Conservation (phyloP, 2,797 vertebrate genomes). For the Hephaestus fuliginosus region DNA sequence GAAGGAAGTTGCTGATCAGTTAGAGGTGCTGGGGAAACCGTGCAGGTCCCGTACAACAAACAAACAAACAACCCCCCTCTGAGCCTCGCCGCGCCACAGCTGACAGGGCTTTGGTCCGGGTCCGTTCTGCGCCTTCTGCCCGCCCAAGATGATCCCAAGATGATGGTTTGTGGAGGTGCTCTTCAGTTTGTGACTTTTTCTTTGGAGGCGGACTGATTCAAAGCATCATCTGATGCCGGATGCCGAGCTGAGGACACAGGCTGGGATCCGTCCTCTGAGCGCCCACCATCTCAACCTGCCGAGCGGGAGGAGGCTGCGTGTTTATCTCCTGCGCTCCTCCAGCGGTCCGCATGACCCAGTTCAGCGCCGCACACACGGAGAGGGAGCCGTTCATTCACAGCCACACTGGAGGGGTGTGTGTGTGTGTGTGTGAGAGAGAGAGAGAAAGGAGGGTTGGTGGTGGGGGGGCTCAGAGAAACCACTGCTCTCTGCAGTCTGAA, state of each 20-base stretch:
- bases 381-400: slow-evolving; percentile 71
- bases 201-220: slow-evolving; percentile 57
- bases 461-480: slow-evolving; percentile 22
- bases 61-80: not conserved
- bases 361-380: slow-evolving; percentile 63
- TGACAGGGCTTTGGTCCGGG: slow-evolving; percentile 3
- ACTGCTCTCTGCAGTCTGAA: slow-evolving; percentile 47
- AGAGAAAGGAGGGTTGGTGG: too few species aligned
- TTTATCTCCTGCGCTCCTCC: slow-evolving; percentile 76
- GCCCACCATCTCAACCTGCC: slow-evolving; percentile 75
- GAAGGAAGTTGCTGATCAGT: slow-evolving; percentile 32
- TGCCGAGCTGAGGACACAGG: slow-evolving; percentile 57
- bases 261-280: slow-evolving; percentile 67
- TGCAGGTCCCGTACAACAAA: slow-evolving; percentile 5
- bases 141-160: slow-evolving; percentile 30
- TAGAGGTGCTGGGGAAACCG: slow-evolving; percentile 1
- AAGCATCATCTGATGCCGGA: slow-evolving; percentile 56
- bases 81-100: slow-evolving; percentile 9
- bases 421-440: too few species aligned
- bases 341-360: slow-evolving; percentile 80
- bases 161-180: slow-evolving; percentile 48
- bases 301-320: slow-evolving; percentile 61
- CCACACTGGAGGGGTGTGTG: not conserved
- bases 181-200: slow-evolving; percentile 52
- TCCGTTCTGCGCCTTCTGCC: slow-evolving; percentile 22